These are phyloP conservation scores for Panthera leo DNA, from an alignment of 2,113 vertebrate genomes.

Conservation along the genomic window DNA sequence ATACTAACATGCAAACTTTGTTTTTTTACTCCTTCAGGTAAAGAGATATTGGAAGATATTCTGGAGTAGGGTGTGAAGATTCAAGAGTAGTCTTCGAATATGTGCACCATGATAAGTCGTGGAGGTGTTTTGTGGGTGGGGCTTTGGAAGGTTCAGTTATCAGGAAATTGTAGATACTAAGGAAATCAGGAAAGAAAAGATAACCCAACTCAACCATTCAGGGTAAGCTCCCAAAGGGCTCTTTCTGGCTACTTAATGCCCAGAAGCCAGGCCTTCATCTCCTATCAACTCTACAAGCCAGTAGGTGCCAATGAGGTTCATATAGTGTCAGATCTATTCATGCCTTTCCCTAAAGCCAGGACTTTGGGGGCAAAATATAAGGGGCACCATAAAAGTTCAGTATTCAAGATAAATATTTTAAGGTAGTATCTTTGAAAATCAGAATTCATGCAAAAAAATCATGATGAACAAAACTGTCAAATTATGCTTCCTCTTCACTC, in stretches of 20 bases:
- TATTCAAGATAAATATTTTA: background rate
- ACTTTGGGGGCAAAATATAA: background rate
- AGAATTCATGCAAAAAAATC: background rate
- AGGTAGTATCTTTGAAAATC: background rate
- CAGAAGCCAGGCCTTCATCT: background rate
- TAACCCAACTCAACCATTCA: background rate
- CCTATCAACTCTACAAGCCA: background rate
- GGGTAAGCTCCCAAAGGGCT: background rate
- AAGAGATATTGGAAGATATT: background rate
- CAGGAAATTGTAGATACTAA: background rate
- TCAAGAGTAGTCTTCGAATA: background rate
- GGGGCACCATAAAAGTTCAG: background rate
- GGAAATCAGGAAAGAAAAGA: constrained; percentile 5
- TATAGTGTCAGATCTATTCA: background rate
- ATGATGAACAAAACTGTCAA: background rate
- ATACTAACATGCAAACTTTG: background rate
- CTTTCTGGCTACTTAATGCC: background rate
- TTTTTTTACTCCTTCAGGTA: background rate
- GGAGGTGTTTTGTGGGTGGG: background rate
- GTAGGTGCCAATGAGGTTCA: background rate
- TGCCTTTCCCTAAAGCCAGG: background rate
- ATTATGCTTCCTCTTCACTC: background rate
- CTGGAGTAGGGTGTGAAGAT: background rate
- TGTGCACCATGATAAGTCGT: background rate
- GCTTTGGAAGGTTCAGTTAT: background rate